Base-by-base conservation (phyloP, 2,888 invertebrate species). In the Acleris sparsana region DNA sequence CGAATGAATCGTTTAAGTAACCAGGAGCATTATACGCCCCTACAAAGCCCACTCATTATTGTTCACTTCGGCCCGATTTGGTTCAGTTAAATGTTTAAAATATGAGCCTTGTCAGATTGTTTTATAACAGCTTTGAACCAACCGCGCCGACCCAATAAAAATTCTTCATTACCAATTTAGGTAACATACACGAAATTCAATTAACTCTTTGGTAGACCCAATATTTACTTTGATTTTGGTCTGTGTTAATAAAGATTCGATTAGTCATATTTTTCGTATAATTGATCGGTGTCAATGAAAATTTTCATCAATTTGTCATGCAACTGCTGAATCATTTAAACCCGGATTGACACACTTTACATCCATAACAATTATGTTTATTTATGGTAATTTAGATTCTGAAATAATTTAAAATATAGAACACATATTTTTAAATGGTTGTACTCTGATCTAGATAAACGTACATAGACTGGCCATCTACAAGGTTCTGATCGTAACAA, bases 11-110 rank as follows among this genome's bases (percentile, higher is more conserved):
- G 75, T 78, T 82, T 75, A 73, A 73, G 72, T 77, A 75, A 73
- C 79, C 79, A 78, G 75, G 70, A 78, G 76, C 75, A 70, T 77
- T 76, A 75, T 70, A 80, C 83, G 82, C 82, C 83, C 75, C 82
- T 78, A 84, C 82, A 80, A 82, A 82, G 73, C 82, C 83, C 81
- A 85, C 82, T 80, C 82, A 78, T 75, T 79, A 82, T 79, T 80
- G 77, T 80, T 75, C 70, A 69, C 69, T 71, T 72, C 70, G 59
- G 25, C 73, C 75, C 69, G 78, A 79, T 79, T 77, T 71, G 75
- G 72, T 72, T 68, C 71, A 76, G 79, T 88, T 85, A 81, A 87
- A 82, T 73, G 79, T 76, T 73, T 85, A 82, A 87, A 80, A 84
- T 85, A 86, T 82, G 79, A 78, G 72, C 65, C 69, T 79, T 82